These are phyloP conservation scores for Glomeris maerens DNA, from an alignment of 1,140 invertebrate genomes.

Conservation along the genomic window DNA sequence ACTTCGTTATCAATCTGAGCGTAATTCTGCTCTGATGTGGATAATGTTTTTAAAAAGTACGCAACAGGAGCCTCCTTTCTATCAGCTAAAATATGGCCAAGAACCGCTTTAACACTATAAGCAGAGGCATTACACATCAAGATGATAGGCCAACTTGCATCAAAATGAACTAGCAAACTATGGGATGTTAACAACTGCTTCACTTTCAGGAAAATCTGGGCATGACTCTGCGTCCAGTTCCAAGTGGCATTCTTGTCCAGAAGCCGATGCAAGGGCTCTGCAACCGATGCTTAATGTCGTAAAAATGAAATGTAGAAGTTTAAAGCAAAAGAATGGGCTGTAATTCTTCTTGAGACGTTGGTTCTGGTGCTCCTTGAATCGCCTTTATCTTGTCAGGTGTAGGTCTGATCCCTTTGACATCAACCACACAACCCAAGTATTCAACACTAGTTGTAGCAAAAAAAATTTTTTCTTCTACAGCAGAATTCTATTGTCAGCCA, in stretches of 20 bases:
- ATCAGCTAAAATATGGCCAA: too few species aligned
- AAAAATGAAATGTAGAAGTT: neutral
- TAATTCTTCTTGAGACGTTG: too few species aligned
- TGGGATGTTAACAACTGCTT: constrained; percentile 22
- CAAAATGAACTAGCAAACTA: constrained; percentile 21
- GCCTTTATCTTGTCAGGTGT: too few species aligned
- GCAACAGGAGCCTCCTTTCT: constrained; percentile 31
- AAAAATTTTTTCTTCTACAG: too few species aligned
- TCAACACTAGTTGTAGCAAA: too few species aligned
- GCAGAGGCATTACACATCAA: too few species aligned
- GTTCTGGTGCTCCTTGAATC: too few species aligned
- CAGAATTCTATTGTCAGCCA: too few species aligned
- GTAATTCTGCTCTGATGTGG: constrained; percentile 35
- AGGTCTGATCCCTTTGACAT: too few species aligned
- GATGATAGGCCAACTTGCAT: too few species aligned
- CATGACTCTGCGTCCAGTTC: constrained; percentile 24
- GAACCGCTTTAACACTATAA: constrained; percentile 23
- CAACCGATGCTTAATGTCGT: constrained; percentile 13
- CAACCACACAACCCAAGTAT: too few species aligned
- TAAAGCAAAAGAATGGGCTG: neutral
- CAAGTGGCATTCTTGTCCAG: constrained; percentile 29
- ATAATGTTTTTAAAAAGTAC: constrained; percentile 32
- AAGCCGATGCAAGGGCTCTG: constrained; percentile 26
- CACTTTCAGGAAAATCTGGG: constrained; percentile 26
- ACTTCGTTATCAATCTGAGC: constrained; percentile 39